Base-by-base conservation (phyloP, 2,888 invertebrate genomes). In the Rapana venosa region DNA sequence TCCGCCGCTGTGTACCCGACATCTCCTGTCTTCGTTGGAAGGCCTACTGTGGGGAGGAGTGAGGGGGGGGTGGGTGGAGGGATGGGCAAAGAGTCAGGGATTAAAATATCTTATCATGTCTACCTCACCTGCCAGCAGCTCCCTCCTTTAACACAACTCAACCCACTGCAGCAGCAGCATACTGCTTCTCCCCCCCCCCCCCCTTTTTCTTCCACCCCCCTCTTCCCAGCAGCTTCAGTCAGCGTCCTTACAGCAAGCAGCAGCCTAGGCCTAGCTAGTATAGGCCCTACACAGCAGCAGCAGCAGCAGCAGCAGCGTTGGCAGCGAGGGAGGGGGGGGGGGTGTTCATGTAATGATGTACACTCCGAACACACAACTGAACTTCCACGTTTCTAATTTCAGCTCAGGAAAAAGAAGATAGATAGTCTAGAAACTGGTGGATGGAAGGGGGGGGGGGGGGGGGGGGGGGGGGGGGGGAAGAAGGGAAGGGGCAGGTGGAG, bases 81-180 rank as follows among this genome's bases (percentile, higher is more conserved):
- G 22, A 13, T 36, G 81, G 81, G 81, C 81, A 83, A 22, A 47
- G 81, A 36, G 81, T 83, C 81, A 83, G 36, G 81, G 81, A 83
- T 83, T 83, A 83, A 83, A 83, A 83, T 83, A 83, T 79, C 81
- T 81, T 81, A 83, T 83, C 81, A 47, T 47, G 81, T 83, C 81
- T 47, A 26, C 47, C 81, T 83, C 81, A 83, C 81, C 81, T 83
- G 81, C 81, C 47, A 47, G 81, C 47, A 47, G 26, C 30, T 2
- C 56, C 26, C 26, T 56, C 84, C 26, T 15, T 56, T 77, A 32
- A n/a, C 22, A 77, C 77, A 8, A 15, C 74, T n/a, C 74, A 26
- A 8, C 81, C 35, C 81, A 35, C 81, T 35, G 35, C 35, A 5
- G 47, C 47, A 47, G 2, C 47, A 47, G 4, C 8, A 47, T 47